Base-by-base conservation (phyloP, 2,797 vertebrate genomes). In the Parauchenoglanis ngamensis region DNA sequence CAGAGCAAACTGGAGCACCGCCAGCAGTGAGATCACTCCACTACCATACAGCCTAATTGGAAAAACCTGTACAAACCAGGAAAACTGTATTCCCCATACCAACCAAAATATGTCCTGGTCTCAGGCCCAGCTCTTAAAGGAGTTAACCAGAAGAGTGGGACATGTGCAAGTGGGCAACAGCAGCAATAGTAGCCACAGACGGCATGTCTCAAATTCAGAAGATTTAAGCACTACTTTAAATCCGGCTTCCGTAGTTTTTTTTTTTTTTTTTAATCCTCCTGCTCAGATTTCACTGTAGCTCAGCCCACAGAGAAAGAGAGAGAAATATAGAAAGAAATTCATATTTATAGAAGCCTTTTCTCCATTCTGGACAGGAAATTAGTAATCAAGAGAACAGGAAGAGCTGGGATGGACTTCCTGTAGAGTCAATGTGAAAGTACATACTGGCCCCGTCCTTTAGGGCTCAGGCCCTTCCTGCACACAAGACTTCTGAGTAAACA, bases 21-120 rank as follows among this genome's bases (percentile, higher is more conserved):
- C 96, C 97, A 97, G 95, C 88, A 91, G 94, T 98, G 97, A 99
- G 93, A 94, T 98, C 97, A 98, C 92, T 90, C 88, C 89, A 91
- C 90, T 94, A 95, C 94, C 96, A 95, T 94, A 94, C 91, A 88
- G 93, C 94, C 91, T 96, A 96, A 97, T 95, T 96, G 94, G 94
- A 96, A 97, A 97, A 96, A 96, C 90, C 95, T 96, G 96, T 94
- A 90, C 88, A 85, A 93, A 89, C 57, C 88, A 92, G 91, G 91
- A 68, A 61, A 90, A 59, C 86, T 89, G 84, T 88, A 85, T 86
- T 86, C 86, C 85, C 72, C 63, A 52, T 78, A 87, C 79, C 70
- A 86, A 83, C 19, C 75, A 56, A 88, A 87, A 83, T 87, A 89
- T 7, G 31, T 10, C 54, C 79, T 86, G 84, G 88, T 87, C 88